Percentiles rank a stretch among this genome's conserved stretches.
phyloP scores from a whole-genome alignment of 2,113 vertebrate species.

The Phasianus colchicus region DNA sequence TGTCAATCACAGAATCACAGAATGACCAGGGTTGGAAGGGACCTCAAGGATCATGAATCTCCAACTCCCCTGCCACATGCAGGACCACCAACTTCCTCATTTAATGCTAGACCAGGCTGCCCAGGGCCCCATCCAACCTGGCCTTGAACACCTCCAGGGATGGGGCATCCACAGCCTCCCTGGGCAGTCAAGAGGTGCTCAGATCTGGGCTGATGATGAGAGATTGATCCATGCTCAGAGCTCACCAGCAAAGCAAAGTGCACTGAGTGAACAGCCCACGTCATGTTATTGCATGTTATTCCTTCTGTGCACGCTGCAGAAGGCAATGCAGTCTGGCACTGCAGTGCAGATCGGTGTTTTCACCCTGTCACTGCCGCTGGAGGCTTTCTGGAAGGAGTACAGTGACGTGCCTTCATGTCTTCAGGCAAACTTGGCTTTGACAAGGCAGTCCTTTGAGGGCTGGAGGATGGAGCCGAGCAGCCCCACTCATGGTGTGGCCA shows the following conservation, averaged over 20 bases:
- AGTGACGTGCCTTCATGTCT: background rate
- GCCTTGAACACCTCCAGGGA: too few species aligned
- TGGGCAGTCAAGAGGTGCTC: background rate
- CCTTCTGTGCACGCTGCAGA: background rate
- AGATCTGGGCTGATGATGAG: background rate
- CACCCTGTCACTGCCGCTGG: background rate
- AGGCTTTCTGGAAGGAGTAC: background rate
- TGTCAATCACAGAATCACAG: too few species aligned
- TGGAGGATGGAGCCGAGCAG: background rate
- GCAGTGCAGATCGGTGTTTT: background rate
- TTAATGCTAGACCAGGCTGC: too few species aligned
- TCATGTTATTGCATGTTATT: background rate
- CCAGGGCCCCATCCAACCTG: too few species aligned
- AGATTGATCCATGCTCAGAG: background rate
- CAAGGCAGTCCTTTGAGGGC: background rate
- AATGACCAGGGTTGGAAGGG: too few species aligned
- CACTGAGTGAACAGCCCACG: background rate
- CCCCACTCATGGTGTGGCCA: rapidly evolving
- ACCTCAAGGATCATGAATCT: too few species aligned
- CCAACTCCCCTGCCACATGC: too few species aligned
- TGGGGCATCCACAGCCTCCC: too few species aligned
- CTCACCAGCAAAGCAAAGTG: background rate
- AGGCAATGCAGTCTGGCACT: background rate
- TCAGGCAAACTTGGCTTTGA: background rate
- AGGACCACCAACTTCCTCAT: too few species aligned